Percentiles rank a stretch among this genome's conserved stretches.
Conservation (phyloP, 2,797 vertebrate species). For the Tamandua tetradactyla region DNA sequence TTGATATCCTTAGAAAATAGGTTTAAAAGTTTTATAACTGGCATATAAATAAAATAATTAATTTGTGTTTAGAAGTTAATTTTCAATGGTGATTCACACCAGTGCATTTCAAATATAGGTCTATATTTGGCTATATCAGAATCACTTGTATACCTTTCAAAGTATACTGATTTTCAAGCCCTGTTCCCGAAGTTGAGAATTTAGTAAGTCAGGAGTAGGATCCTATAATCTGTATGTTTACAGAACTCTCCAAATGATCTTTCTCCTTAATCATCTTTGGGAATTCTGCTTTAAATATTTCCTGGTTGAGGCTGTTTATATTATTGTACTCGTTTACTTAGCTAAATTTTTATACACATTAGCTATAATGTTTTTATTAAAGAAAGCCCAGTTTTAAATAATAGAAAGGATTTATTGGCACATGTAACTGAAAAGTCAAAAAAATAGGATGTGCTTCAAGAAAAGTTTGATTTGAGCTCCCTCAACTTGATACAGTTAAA, state of each 20-base stretch:
- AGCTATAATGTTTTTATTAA: constrained; percentile 15
- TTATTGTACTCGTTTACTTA: constrained; percentile 32
- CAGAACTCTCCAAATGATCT: neutral
- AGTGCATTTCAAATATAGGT: neutral
- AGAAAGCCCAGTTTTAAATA: constrained; percentile 30
- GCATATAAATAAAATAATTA: constrained; percentile 32
- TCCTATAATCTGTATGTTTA: constrained; percentile 9
- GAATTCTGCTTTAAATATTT: constrained; percentile 23
- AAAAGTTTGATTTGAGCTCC: constrained; percentile 14
- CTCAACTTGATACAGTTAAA: neutral
- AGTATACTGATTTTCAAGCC: constrained; percentile 24
- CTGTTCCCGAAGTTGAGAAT: neutral
- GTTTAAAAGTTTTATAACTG: neutral
- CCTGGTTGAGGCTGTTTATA: constrained; percentile 12
- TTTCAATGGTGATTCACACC: constrained; percentile 36
- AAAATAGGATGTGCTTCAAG: neutral
- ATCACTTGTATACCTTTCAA: neutral
- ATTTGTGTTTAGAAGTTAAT: constrained; percentile 19
- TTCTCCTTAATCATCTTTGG: constrained; percentile 2
- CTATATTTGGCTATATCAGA: neutral
- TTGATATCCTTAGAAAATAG: constrained; percentile 29
- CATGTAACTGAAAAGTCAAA: neutral
- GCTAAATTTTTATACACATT: neutral
- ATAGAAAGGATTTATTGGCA: constrained; percentile 18
- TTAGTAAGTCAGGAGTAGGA: neutral